Evolutionary conservation across 1,140 invertebrate species (phyloP).

Genomic region (Anoplophora glabripennis): DNA sequence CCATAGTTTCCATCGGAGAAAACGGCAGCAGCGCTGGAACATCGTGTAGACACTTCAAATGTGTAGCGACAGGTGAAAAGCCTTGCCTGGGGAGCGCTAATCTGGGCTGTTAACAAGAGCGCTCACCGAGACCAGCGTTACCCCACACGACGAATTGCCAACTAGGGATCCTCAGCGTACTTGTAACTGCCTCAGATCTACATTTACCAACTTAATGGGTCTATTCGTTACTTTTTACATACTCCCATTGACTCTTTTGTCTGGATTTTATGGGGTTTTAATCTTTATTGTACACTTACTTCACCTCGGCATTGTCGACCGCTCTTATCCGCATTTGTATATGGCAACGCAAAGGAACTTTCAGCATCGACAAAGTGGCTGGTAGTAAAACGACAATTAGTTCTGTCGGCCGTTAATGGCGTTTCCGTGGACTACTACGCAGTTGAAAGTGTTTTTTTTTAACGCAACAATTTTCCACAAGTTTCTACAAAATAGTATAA

Average conservation of each 20-base stretch:
- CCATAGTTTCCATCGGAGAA: too few relatives aligned
- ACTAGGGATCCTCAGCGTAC: conserved; percentile 22
- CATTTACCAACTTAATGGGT: conserved; percentile 30
- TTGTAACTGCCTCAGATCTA: conserved; percentile 27
- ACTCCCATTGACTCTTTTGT: conserved; percentile 27
- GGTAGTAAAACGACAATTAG: too few relatives aligned
- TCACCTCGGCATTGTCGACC: neutral
- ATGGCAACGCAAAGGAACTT: conserved; percentile 9
- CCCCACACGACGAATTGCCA: conserved; percentile 14
- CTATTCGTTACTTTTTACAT: conserved; percentile 30
- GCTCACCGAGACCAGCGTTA: neutral
- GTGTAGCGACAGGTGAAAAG: conserved; percentile 10
- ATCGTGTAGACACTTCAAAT: conserved; percentile 7
- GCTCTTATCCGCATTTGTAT: conserved; percentile 6
- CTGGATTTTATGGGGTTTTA: conserved; percentile 23
- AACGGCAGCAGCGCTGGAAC: too few relatives aligned
- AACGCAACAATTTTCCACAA: too few relatives aligned
- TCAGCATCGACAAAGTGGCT: too few relatives aligned
- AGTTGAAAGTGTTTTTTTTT: too few relatives aligned
- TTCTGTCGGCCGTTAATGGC: too few relatives aligned
- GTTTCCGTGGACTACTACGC: too few relatives aligned
- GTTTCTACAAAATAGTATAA: too few relatives aligned
- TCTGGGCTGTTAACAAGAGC: neutral
- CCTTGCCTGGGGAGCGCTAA: conserved; percentile 5
- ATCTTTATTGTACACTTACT: conserved; percentile 21